A percentile compares a stretch with the other conserved stretches of the same genome.
These are phyloP conservation scores for Seriola rivoliana DNA, from an alignment of 2,113 vertebrate species.

Conservation along the genomic window DNA sequence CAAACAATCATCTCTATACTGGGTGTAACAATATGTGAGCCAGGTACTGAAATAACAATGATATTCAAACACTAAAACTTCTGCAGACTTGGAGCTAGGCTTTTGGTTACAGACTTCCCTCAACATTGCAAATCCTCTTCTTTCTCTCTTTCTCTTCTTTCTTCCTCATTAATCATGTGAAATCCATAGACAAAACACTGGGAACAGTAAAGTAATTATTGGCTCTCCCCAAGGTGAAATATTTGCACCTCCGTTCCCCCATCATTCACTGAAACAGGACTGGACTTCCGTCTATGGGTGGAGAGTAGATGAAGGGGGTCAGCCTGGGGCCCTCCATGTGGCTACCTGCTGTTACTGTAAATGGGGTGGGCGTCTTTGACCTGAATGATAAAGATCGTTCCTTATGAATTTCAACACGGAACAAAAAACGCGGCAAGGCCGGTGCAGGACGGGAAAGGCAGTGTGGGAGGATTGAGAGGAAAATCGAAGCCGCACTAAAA, in stretches of 20 bases:
- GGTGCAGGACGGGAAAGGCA: background rate
- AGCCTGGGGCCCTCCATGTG: background rate
- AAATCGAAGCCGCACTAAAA: background rate
- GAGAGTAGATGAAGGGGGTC: background rate
- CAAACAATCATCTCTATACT: too few species aligned
- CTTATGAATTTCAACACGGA: slow-evolving; percentile 17
- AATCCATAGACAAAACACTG: too few species aligned
- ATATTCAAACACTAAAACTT: too few species aligned
- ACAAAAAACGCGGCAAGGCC: slow-evolving; percentile 6
- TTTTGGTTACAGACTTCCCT: too few species aligned
- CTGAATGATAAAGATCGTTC: slow-evolving; percentile 16
- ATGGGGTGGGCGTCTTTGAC: slow-evolving; percentile 11
- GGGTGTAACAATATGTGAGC: too few species aligned
- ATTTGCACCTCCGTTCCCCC: background rate
- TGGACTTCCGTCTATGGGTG: background rate
- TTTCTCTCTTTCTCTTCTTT: too few species aligned
- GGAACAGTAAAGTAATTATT: too few species aligned
- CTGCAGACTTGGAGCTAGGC: too few species aligned
- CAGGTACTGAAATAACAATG: too few species aligned
- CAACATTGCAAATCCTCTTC: too few species aligned
- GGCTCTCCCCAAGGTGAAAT: too few species aligned
- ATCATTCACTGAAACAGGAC: background rate
- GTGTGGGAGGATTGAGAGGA: background rate
- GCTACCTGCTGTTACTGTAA: slow-evolving; percentile 20
- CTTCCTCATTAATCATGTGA: too few species aligned